These are phyloP conservation scores for Entomobrya proxima DNA, from an alignment of 2,888 invertebrate species.

Conservation along the genomic window DNA sequence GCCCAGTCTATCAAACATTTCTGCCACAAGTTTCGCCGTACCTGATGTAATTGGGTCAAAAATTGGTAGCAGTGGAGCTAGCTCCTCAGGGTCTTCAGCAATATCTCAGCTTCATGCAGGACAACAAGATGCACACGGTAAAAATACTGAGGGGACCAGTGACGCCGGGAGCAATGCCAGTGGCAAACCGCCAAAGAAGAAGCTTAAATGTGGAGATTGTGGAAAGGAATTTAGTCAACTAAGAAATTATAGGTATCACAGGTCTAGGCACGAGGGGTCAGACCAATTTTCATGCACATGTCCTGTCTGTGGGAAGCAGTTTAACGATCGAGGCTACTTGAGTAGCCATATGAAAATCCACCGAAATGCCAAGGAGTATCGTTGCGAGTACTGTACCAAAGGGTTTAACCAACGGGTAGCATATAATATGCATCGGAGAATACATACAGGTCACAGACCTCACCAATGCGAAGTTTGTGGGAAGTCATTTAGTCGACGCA, in stretches of 20 bases:
- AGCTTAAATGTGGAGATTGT: constrained; percentile 84
- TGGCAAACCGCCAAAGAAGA: constrained; percentile 77
- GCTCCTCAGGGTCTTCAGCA: constrained; percentile 43
- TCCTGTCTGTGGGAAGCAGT: constrained; percentile 88
- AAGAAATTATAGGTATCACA: constrained; percentile 89
- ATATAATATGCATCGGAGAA: constrained; percentile 88
- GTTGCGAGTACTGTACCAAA: constrained; percentile 86
- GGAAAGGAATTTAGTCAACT: constrained; percentile 89
- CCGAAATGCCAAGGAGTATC: constrained; percentile 80
- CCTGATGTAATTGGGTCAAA: constrained; percentile 48
- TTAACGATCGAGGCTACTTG: constrained; percentile 86
- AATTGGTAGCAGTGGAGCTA: constrained; percentile 38
- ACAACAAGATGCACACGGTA: neutral
- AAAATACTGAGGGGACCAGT: constrained; percentile 77
- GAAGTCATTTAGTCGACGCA: constrained; percentile 82
- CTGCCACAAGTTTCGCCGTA: constrained; percentile 77
- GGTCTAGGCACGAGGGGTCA: constrained; percentile 88
- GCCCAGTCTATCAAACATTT: constrained; percentile 29
- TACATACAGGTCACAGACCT: constrained; percentile 73
- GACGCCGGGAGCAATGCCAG: constrained; percentile 60
- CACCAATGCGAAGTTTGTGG: constrained; percentile 65
- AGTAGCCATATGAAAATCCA: constrained; percentile 93
- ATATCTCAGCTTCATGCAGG: constrained; percentile 44
- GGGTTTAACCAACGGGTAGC: constrained; percentile 91
- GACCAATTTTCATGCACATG: constrained; percentile 86